Conservation (phyloP, 2,113 vertebrate genomes). For the Nannobrachium achirus region DNA sequence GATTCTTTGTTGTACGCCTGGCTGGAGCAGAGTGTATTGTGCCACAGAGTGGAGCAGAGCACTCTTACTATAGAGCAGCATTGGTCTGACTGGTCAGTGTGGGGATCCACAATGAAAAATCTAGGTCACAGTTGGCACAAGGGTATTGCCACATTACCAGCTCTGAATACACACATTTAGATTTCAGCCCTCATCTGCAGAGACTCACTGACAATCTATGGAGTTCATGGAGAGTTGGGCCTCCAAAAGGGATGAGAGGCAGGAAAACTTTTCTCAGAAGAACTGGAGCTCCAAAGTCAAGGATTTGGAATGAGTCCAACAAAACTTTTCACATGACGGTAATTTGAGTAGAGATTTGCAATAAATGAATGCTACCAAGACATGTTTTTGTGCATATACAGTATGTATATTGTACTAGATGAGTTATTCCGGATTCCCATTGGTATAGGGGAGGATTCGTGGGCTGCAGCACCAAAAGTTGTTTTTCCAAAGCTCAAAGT, state of each 20-base stretch:
- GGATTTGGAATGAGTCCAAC: background rate
- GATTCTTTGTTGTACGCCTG: conserved; percentile 15
- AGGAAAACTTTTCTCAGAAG: no score
- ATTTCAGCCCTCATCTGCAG: background rate
- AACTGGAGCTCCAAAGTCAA: background rate
- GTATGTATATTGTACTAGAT: no score
- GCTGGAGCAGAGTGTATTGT: conserved; percentile 35
- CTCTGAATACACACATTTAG: conserved; percentile 13
- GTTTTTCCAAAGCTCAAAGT: no score
- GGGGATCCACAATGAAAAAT: conserved; percentile 53
- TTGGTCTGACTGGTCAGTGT: conserved; percentile 50
- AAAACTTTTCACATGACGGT: no score
- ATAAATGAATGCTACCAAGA: background rate
- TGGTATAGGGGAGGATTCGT: no score
- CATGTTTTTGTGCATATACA: no score
- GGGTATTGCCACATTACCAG: conserved; percentile 59
- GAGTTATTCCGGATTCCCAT: no score
- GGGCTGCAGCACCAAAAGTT: no score
- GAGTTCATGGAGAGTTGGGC: no score
- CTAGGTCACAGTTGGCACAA: conserved; percentile 70
- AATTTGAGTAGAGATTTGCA: no score
- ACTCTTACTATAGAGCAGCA: conserved; percentile 26
- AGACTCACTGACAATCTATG: background rate
- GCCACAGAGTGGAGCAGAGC: conserved; percentile 46
- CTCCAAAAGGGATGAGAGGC: no score